Percentiles rank a stretch among this genome's conserved stretches.
These are phyloP conservation scores for Sycophila sp. DNA, from an alignment of 1,140 invertebrate genomes.

Conservation along the genomic window DNA sequence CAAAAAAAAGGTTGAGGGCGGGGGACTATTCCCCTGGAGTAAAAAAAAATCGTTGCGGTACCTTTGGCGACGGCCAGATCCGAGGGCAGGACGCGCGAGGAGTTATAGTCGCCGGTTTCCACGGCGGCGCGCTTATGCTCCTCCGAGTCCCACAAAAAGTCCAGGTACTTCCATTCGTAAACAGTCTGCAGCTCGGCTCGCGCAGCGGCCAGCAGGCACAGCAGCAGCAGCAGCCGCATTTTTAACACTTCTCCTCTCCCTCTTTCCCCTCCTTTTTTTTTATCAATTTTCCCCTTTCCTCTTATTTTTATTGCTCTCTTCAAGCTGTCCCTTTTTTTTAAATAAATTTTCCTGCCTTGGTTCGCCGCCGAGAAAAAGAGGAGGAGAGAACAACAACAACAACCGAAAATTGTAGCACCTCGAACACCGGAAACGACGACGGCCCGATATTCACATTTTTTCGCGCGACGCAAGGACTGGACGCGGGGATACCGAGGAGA, in stretches of 20 bases:
- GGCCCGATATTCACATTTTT: too few relatives aligned
- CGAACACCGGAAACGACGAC: too few relatives aligned
- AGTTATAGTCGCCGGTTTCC: conserved; percentile 14
- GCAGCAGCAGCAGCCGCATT: conserved; percentile 10
- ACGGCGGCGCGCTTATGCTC: conserved; percentile 13
- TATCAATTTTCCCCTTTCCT: background rate
- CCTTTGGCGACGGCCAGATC: conserved; percentile 28
- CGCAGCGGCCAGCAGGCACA: background rate
- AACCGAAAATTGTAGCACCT: too few relatives aligned
- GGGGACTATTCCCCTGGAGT: background rate
- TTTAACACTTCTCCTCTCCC: background rate
- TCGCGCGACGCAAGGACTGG: too few relatives aligned
- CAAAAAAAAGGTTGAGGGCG: too few relatives aligned
- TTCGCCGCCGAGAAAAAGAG: too few relatives aligned
- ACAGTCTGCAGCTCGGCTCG: conserved; percentile 28
- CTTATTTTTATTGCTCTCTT: background rate
- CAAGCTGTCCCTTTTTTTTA: background rate
- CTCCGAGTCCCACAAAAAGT: conserved; percentile 27
- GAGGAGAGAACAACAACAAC: too few relatives aligned
- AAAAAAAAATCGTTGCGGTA: background rate
- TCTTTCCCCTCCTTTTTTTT: background rate
- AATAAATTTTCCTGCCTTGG: too few relatives aligned
- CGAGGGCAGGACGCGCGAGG: conserved; percentile 8
- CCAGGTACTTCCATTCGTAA: conserved; percentile 31
- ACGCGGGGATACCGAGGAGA: background rate